phyloP scores from a whole-genome alignment of 2,113 vertebrate genomes.

The Morone chrysops region DNA sequence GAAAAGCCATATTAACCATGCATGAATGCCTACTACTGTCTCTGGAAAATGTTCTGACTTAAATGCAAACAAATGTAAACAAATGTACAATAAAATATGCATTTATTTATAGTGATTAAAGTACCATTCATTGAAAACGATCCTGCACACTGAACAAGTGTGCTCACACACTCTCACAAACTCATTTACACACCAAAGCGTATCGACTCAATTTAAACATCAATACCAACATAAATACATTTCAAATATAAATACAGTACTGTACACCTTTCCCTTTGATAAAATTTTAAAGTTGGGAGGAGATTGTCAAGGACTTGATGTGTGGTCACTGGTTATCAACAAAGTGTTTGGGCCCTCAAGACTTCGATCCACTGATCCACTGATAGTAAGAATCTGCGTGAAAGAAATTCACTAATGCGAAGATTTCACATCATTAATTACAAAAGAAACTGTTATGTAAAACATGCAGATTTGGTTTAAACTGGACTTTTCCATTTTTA shows the following conservation, averaged over 20 bases:
- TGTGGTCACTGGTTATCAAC: background rate
- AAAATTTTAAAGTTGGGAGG: slow-evolving; percentile 12
- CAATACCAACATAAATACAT: slow-evolving; percentile 64
- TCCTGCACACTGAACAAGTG: slow-evolving; percentile 36
- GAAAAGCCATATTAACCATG: background rate
- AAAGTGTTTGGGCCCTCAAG: background rate
- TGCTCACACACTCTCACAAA: slow-evolving; percentile 51
- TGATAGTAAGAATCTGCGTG: background rate
- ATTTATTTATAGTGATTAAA: slow-evolving; percentile 80
- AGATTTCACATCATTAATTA: background rate
- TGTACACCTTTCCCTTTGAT: slow-evolving; percentile 65
- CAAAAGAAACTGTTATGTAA: background rate
- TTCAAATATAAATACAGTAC: slow-evolving; percentile 67
- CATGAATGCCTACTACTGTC: slow-evolving; percentile 17
- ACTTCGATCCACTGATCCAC: background rate
- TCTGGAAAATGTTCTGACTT: background rate
- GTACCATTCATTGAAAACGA: slow-evolving; percentile 59
- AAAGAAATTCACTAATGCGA: background rate
- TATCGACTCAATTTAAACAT: slow-evolving; percentile 24
- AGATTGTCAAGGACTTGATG: slow-evolving; percentile 58
- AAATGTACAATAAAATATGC: slow-evolving; percentile 78
- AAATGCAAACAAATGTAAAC: background rate
- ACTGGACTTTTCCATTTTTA: slow-evolving; percentile 7
- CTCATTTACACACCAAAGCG: slow-evolving; percentile 42
- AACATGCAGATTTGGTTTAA: slow-evolving; percentile 42